Evolutionary conservation across 2,888 invertebrate species (phyloP).

Genomic region (Lasioglossum zephyrum): DNA sequence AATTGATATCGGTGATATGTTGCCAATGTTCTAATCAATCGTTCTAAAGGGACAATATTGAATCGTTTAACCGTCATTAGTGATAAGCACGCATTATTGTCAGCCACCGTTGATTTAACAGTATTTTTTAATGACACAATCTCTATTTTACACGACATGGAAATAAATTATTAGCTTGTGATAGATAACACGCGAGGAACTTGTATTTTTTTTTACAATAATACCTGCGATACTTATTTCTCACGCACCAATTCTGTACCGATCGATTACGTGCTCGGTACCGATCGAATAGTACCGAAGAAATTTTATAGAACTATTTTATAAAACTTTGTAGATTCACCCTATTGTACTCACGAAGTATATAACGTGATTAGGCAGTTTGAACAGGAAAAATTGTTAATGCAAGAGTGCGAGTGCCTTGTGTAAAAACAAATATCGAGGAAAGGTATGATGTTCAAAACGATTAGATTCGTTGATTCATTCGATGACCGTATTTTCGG

Average conservation of each 20-base stretch:
- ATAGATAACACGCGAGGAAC: constrained; percentile 39
- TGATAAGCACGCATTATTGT: constrained; percentile 35
- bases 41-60: constrained; percentile 11
- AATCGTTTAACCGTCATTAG: constrained; percentile 30
- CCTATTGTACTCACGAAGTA: neutral
- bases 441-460: neutral
- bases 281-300: neutral
- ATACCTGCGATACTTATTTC: constrained; percentile 19
- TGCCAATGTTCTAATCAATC: constrained; percentile 24
- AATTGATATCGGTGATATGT: constrained; percentile 26
- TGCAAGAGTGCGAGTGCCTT: neutral
- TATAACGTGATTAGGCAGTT: neutral
- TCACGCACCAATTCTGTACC: constrained; percentile 34
- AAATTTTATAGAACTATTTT: neutral
- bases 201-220: constrained; percentile 43
- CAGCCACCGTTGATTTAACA: constrained; percentile 45
- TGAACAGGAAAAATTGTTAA: neutral
- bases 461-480: neutral
- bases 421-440: neutral
- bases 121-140: constrained; percentile 44
- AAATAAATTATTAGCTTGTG: constrained; percentile 54
- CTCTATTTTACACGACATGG: constrained; percentile 49
- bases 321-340: neutral
- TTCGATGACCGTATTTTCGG: constrained; percentile 26
- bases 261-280: constrained; percentile 21